Percentiles rank a stretch among this genome's conserved stretches.
These are phyloP conservation scores for Hemibagrus wyckioides DNA, from an alignment of 2,113 vertebrate species.

Conservation along the genomic window DNA sequence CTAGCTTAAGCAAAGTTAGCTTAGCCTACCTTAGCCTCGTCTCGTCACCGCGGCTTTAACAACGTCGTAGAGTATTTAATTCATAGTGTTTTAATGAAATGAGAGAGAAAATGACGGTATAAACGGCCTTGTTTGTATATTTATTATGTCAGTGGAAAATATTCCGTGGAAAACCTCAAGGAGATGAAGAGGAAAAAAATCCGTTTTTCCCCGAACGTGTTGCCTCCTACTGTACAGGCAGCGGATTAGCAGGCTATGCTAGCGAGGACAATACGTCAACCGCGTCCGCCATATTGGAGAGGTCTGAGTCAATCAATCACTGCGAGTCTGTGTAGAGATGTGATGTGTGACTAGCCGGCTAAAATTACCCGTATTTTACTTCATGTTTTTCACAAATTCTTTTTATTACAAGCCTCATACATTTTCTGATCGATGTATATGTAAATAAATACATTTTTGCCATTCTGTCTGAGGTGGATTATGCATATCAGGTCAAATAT, in stretches of 20 bases:
- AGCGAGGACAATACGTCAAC: neutral
- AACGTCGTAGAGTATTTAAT: neutral
- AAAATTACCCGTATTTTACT: neutral
- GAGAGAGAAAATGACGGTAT: neutral
- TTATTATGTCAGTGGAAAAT: neutral
- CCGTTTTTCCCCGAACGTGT: neutral
- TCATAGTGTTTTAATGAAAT: neutral
- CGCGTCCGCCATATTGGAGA: conserved; percentile 1
- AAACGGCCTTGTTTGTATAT: neutral
- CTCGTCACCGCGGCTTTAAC: neutral
- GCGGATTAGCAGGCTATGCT: neutral
- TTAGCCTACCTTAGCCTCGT: conserved; percentile 24
- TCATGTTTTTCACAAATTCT: neutral
- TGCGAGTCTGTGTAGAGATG: neutral
- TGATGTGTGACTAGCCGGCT: neutral
- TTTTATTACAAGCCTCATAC: neutral
- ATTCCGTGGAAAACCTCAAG: neutral
- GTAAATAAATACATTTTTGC: neutral
- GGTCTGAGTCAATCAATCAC: neutral
- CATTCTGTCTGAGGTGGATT: neutral
- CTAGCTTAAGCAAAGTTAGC: neutral
- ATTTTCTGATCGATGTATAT: neutral
- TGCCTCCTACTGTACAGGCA: neutral
- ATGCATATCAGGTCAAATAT: neutral
- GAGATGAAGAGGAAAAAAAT: neutral